Conservation (phyloP, 2,888 invertebrate species). For the Sicus ferrugineus region DNA sequence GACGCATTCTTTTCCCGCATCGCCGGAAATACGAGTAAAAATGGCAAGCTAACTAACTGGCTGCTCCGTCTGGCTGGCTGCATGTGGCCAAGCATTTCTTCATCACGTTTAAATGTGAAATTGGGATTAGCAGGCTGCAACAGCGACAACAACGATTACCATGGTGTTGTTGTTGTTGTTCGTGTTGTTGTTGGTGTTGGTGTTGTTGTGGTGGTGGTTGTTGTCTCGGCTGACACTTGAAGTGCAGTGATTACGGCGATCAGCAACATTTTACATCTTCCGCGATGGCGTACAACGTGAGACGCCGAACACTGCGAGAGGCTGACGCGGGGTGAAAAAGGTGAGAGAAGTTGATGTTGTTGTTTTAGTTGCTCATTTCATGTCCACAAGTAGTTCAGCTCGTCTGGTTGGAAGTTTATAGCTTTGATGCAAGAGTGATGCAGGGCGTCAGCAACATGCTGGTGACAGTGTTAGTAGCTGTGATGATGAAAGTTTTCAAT, state of each 20-base stretch:
- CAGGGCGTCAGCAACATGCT: no score
- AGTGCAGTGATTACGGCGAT: constrained; percentile 45
- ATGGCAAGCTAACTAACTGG: neutral
- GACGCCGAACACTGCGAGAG: no score
- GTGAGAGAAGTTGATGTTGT: constrained; percentile 6
- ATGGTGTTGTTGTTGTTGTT: no score
- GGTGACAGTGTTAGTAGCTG: no score
- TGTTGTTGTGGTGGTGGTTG: neutral
- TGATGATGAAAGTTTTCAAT: no score
- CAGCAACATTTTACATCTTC: constrained; percentile 54
- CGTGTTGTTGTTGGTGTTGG: no score
- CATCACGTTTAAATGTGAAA: constrained; percentile 26
- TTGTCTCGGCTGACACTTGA: constrained; percentile 15
- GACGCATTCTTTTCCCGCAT: constrained; percentile 24
- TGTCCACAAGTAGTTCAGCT: neutral
- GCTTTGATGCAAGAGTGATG: no score
- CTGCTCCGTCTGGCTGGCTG: neutral
- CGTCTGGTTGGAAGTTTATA: no score
- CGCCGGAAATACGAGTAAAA: constrained; percentile 21
- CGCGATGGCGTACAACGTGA: constrained; percentile 6
- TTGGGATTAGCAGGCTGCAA: constrained; percentile 23
- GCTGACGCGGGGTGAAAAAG: no score
- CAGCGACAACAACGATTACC: constrained; percentile 27
- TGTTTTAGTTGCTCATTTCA: neutral
- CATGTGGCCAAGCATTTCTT: constrained; percentile 6